Conservation (phyloP, 2,113 vertebrate species). For the Daphoenositta chrysoptera region DNA sequence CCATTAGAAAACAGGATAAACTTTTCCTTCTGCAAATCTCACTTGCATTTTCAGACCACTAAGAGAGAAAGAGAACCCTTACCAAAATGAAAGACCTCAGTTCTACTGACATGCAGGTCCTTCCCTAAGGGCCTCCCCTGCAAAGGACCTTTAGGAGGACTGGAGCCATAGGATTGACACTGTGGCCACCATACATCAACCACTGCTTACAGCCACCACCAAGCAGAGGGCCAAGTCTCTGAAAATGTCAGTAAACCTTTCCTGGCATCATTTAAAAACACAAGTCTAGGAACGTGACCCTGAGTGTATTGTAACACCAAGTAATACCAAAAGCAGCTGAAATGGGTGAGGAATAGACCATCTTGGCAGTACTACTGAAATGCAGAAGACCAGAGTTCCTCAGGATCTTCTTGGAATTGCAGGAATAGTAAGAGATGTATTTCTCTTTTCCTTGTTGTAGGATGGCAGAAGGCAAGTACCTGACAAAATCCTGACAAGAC, state of each 20-base stretch:
- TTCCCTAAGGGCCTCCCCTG: neutral
- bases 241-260: neutral
- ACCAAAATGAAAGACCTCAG: neutral
- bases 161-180: neutral
- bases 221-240: neutral
- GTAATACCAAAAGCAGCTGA: neutral
- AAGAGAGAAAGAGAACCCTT: neutral
- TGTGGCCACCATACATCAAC: neutral
- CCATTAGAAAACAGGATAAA: neutral
- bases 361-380: neutral
- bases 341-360: neutral
- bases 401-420: neutral
- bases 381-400: fast-evolving
- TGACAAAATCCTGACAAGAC: neutral
- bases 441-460: neutral
- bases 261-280: neutral
- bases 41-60: neutral
- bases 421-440: neutral
- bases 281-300: neutral
- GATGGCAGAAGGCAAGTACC: neutral
- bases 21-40: neutral
- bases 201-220: neutral
- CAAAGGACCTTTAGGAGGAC: neutral
- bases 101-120: neutral
- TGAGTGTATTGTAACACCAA: fast-evolving